Conservation (phyloP, 2,113 vertebrate species). For the Ptilonorhynchus violaceus region DNA sequence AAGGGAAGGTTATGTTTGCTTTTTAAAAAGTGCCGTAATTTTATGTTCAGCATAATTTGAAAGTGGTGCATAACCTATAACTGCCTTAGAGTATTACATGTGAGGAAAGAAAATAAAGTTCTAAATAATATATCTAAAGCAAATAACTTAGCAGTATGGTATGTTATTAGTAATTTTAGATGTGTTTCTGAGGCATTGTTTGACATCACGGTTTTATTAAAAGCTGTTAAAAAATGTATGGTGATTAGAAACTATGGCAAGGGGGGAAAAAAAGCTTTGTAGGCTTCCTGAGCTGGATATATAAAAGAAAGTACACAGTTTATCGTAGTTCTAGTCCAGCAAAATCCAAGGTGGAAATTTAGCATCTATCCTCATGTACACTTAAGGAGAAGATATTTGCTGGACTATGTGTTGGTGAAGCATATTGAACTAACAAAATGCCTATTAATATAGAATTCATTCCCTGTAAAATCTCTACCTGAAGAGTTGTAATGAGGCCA, state of each 20-base stretch:
- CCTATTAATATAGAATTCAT: not conserved
- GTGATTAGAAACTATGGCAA: not conserved
- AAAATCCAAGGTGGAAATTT: not conserved
- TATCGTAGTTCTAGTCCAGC: not conserved
- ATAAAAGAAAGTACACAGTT: not conserved
- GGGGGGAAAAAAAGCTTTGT: not conserved
- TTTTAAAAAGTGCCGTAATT: not conserved
- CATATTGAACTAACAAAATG: not conserved
- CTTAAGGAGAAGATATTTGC: not conserved
- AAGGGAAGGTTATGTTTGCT: conserved; percentile 25
- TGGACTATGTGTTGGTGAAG: not conserved
- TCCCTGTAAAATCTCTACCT: not conserved
- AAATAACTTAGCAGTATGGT: not conserved
- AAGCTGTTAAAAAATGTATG: not conserved
- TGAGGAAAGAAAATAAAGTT: not conserved
- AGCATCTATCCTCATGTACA: not conserved
- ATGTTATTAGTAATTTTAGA: not conserved
- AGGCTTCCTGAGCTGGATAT: not conserved
- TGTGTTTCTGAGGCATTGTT: not conserved
- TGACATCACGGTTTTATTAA: not conserved
- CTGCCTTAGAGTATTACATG: not conserved
- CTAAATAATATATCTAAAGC: not conserved
- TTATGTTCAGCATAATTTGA: conserved; percentile 9
- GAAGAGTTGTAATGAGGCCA: not conserved
- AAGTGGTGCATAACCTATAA: not conserved